Base-by-base conservation (phyloP, 23 tunicate genomes). In the Halocynthia aurantium region DNA sequence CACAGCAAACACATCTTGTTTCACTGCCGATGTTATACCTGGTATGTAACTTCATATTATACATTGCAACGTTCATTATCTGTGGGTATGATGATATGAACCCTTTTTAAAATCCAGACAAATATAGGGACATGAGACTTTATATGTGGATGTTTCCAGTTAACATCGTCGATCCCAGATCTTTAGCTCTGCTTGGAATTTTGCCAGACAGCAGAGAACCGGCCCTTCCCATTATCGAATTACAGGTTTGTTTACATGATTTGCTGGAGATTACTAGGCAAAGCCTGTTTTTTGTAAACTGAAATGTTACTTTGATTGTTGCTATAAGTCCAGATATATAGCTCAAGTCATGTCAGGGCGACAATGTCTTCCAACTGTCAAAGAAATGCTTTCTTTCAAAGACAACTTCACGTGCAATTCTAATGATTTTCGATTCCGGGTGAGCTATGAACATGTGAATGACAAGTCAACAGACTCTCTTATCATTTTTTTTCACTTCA, bases 81-180 rank as follows among this genome's bases (percentile, higher is more conserved):
- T n/a, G 9, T 77, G n/a, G n/a, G 1, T 13, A 13, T 13, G 82
- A n/a, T 11, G 13, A 15, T 72, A 44, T 72, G 40, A 72, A 4
- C 60, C n/a, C 2, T 4, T 1, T 12, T 72, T 49, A 2, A 72
- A 17, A 11, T 17, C 22, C 2, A 31, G 76, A 8, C 56, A 63
- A 56, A 15, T 17, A 53, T 53, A 17, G 1, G 7, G 84, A 80
- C 0, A 21, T 69, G 8, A 61, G 58, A 52, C 61, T 84, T 8
- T 71, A 84, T 62, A 65, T 61, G 52, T 84, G 88, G 88, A 84
- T 78, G 12, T 84, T 84, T 69, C 88, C 88, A 9, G 56, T 60
- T 21, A 21, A 77, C 12, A 11, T 61, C 6, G 52, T 62, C 15
- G 83, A 84, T 13, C 71, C 88, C 10, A 40, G 71, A n/a, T 77